Percentiles rank a stretch among this genome's conserved stretches.
These are phyloP conservation scores for Lasioglossum pauxillum DNA, from an alignment of 2,888 invertebrate species.

Conservation along the genomic window DNA sequence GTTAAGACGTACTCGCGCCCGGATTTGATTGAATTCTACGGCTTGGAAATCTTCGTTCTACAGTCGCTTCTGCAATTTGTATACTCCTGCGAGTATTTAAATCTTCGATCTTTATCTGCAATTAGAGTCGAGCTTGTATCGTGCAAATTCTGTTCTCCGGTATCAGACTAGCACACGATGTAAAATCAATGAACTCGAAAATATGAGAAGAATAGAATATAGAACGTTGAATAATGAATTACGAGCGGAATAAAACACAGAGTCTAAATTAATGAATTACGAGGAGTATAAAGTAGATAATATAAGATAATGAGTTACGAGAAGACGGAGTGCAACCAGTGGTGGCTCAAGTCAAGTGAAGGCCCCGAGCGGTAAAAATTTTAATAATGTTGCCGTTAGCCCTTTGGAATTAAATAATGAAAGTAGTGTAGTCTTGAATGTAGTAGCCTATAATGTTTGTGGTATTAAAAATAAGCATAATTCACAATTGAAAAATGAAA, in stretches of 20 bases:
- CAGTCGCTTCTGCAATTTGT: not conserved
- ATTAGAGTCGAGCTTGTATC: slow-evolving; percentile 6
- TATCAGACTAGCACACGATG: too few relatives aligned
- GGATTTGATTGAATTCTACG: not conserved
- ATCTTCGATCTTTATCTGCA: not conserved
- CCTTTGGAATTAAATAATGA: too few relatives aligned
- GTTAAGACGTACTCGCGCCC: not conserved
- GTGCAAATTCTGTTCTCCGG: too few relatives aligned
- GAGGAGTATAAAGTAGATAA: not conserved
- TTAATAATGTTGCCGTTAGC: too few relatives aligned
- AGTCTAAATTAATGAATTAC: not conserved
- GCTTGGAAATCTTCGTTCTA: not conserved
- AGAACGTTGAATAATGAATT: not conserved
- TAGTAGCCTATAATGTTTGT: too few relatives aligned
- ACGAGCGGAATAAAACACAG: not conserved
- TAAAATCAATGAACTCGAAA: too few relatives aligned
- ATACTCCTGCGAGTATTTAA: not conserved
- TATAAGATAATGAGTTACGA: not conserved
- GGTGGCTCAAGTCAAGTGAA: too few relatives aligned
- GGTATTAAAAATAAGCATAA: too few relatives aligned
- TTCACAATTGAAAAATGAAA: too few relatives aligned
- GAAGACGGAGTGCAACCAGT: not conserved
- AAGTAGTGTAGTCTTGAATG: too few relatives aligned
- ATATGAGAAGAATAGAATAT: not conserved
- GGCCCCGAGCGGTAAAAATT: too few relatives aligned